Base-by-base conservation (phyloP, 2,113 vertebrate species). In the Dicerorhinus sumatrensis region DNA sequence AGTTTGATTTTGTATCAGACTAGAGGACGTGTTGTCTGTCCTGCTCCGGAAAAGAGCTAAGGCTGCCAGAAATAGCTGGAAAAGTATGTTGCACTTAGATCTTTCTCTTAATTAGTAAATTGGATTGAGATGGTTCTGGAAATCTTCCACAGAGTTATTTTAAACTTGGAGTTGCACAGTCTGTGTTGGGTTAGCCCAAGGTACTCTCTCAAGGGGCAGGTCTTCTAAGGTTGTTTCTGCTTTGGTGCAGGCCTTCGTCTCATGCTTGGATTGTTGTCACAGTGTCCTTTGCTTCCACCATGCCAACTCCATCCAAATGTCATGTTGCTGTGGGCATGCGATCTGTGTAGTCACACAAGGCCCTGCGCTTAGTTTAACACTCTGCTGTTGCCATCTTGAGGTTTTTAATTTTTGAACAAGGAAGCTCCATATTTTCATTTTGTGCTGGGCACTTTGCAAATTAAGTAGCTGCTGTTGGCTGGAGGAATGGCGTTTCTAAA, bases 1-100 rank as follows among this genome's bases (percentile, higher is more conserved):
- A 80, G 75, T 87, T 51, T 93, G 88, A 81, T 92, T 62, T 73
- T 72, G 48, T 90, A 31, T 94, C 80, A 73, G 31, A 51, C 77
- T 56, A 70, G 88, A 54, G 60, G 81, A 75, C 42, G 1, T 77
- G 56, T 29, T 56, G n/a, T 27, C 48, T 67, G n/a, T 65, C 39
- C 39, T 83, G 36, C 39, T 75, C 16, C 31, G 14, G 72, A 92
- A 46, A 73, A 79, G 36, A 82, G 76, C 75, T n/a, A 48, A 6
- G 77, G 21, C 46, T 86, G 92, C 77, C 85, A 80, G 29, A 84
- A 91, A 90, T 77, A 88, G 54, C 60, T 62, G 85, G 91, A 51
- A 62, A 63, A 23, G 33, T 70, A 46, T 70, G 60, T 27, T 72
- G 36, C 9, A 1, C 54, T 76, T 85, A 69, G 67, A 63, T 6